Evolutionary conservation across 1,140 invertebrate genomes (phyloP), one percentile per base, ranked within the genome.

Genomic region (Ceratina australensis): DNA sequence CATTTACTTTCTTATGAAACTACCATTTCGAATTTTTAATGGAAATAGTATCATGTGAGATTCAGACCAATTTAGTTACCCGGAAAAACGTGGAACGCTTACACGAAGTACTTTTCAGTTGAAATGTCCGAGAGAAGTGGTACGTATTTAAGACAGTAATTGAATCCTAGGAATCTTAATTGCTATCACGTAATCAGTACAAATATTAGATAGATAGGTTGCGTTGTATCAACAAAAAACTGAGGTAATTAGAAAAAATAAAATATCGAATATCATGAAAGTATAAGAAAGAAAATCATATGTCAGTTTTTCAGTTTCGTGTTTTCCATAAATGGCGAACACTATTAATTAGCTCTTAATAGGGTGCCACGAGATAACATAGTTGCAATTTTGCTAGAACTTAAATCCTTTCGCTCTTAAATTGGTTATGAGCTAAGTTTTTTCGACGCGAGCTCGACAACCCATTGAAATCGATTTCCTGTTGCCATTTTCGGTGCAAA

Each of bases 401-500:
- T 42, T 42, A 0, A 42, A 42, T 42, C 33, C 33, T 42, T 54
- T 54, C 52, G 52, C 49, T n/a, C 22, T 50, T 13, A 1, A 68
- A 47, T 20, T 42, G 2, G 15, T 8, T 20, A 4, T n/a, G 12
- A 47, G 15, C n/a, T 16, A 7, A 7, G 20, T 59, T 72, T 42
- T 54, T 22, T 66, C 54, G 22, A 47, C 12, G 7, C 28, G 26
- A 47, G 18, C n/a, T 28, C 12, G 52, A n/a, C 26, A 28, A 33
- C 47, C 52, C 47, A 18, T 63, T 50, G 33, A 47, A 52, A 49
- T 54, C 18, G 47, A 54, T 56, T 77, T 77, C 67, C 56, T 71
- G 47, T 28, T 63, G 15, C 59, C 67, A 63, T 71, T 77, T 77
- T 54, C 26, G 74, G 49, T 28, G 65, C 18, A 77, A 42, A 54